phyloP scores from a whole-genome alignment of 2,888 invertebrate genomes.

The Sarcophaga variegata region DNA sequence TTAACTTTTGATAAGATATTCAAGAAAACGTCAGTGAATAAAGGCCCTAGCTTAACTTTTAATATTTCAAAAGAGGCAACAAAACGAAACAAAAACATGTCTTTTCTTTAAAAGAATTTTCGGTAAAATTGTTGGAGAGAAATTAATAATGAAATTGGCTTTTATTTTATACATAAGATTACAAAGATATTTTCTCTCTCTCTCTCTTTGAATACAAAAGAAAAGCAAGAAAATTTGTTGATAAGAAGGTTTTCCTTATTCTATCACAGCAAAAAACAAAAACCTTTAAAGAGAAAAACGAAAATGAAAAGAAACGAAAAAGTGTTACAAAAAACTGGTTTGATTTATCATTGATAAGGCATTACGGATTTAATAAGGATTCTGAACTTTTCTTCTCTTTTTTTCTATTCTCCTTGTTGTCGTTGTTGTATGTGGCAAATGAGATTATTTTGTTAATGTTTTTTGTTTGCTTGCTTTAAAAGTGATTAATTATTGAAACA shows the following conservation, averaged over 20 bases:
- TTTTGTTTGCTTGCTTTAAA: slow-evolving; percentile 46
- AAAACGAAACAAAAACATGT: neutral
- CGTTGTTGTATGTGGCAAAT: slow-evolving; percentile 32
- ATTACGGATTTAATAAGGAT: slow-evolving; percentile 16
- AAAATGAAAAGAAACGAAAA: neutral
- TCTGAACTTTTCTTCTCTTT: neutral
- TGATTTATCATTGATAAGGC: slow-evolving; percentile 45
- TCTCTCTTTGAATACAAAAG: neutral
- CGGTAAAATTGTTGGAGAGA: neutral
- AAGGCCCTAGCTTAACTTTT: slow-evolving; percentile 55
- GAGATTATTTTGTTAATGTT: slow-evolving; percentile 27
- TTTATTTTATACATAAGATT: slow-evolving; percentile 39
- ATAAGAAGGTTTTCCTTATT: slow-evolving; percentile 15
- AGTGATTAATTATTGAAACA: slow-evolving; percentile 51
- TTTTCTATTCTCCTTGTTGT: neutral
- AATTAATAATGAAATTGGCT: slow-evolving; percentile 47
- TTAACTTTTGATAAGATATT: slow-evolving; percentile 56
- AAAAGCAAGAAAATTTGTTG: slow-evolving; percentile 11
- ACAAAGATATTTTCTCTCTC: neutral
- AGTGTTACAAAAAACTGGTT: neutral
- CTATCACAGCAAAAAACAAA: neutral
- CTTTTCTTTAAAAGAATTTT: slow-evolving; percentile 4
- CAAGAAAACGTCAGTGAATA: slow-evolving; percentile 31
- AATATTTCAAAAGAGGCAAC: slow-evolving; percentile 50
- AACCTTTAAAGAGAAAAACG: neutral